These are phyloP conservation scores for Sphaerodactylus townsendi DNA, from an alignment of 2,113 vertebrate genomes.

Conservation along the genomic window DNA sequence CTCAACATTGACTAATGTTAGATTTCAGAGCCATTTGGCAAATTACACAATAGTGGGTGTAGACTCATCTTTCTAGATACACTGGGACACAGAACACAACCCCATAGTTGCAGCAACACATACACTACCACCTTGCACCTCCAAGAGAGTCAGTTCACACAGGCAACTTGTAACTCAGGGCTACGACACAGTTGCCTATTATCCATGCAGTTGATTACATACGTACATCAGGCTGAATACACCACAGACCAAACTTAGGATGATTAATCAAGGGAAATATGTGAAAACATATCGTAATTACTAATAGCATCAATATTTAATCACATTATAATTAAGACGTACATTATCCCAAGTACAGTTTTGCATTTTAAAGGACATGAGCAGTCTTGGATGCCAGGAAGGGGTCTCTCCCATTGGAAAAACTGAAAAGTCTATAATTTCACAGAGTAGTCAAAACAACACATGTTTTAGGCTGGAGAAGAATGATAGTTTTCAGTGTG, in stretches of 20 bases:
- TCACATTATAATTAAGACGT: background rate
- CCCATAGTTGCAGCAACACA: background rate
- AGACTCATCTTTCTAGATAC: background rate
- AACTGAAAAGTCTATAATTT: background rate
- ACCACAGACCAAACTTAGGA: background rate
- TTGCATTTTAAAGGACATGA: background rate
- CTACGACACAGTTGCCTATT: background rate
- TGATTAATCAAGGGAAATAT: background rate
- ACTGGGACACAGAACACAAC: background rate
- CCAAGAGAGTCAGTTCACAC: background rate
- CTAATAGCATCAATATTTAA: too few relatives aligned
- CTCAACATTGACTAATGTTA: too few relatives aligned
- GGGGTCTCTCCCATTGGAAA: background rate
- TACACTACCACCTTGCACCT: background rate
- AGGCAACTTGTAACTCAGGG: background rate
- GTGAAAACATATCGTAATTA: background rate
- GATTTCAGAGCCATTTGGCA: background rate
- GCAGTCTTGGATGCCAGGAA: background rate
- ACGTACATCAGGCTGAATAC: background rate
- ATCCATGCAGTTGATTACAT: background rate
- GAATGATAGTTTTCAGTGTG: background rate
- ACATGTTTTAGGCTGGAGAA: background rate
- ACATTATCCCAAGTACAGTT: background rate
- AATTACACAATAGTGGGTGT: background rate
- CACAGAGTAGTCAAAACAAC: background rate